A percentile compares a stretch with the other conserved stretches of the same genome.
phyloP scores from a whole-genome alignment of 2,888 invertebrate species.

The Epistrophe eligans region DNA sequence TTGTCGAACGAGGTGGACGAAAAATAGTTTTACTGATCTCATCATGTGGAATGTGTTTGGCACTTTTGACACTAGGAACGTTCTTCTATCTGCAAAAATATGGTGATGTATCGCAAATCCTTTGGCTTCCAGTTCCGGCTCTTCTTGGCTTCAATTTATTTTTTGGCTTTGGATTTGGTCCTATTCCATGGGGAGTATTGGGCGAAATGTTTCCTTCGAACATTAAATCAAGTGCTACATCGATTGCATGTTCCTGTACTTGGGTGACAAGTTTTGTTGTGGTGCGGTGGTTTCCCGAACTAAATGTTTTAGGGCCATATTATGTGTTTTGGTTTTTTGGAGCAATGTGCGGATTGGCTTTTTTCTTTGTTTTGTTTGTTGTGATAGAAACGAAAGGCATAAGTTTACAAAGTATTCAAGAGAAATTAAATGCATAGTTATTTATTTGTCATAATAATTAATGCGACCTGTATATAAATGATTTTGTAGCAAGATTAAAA shows the following conservation, averaged over 20 bases:
- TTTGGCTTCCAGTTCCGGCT: slow-evolving; percentile 89
- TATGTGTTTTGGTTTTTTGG: slow-evolving; percentile 90
- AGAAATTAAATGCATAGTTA: slow-evolving; percentile 86
- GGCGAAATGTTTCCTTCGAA: slow-evolving; percentile 86
- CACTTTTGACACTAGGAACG: slow-evolving; percentile 86
- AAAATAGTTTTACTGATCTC: slow-evolving; percentile 89
- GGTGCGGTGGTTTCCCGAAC: slow-evolving; percentile 88
- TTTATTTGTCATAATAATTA: too few relatives aligned
- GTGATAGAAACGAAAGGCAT: slow-evolving; percentile 93
- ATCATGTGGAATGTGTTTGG: slow-evolving; percentile 87
- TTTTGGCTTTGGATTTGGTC: slow-evolving; percentile 91
- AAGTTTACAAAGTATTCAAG: slow-evolving; percentile 92
- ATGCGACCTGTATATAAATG: too few relatives aligned
- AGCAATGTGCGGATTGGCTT: slow-evolving; percentile 86
- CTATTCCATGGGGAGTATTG: slow-evolving; percentile 92
- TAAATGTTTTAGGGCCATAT: slow-evolving; percentile 87
- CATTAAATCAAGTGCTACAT: slow-evolving; percentile 87
- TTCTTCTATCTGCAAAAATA: slow-evolving; percentile 87
- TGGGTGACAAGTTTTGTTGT: slow-evolving; percentile 91
- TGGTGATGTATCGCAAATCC: slow-evolving; percentile 84
- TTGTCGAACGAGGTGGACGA: slow-evolving; percentile 91
- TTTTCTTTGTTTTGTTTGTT: slow-evolving; percentile 86
- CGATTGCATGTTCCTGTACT: slow-evolving; percentile 90
- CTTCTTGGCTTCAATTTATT: slow-evolving; percentile 90
- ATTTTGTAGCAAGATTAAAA: too few relatives aligned